These are phyloP conservation scores for Paracanthobrama guichenoti DNA, from an alignment of 2,113 vertebrate species.

Conservation along the genomic window DNA sequence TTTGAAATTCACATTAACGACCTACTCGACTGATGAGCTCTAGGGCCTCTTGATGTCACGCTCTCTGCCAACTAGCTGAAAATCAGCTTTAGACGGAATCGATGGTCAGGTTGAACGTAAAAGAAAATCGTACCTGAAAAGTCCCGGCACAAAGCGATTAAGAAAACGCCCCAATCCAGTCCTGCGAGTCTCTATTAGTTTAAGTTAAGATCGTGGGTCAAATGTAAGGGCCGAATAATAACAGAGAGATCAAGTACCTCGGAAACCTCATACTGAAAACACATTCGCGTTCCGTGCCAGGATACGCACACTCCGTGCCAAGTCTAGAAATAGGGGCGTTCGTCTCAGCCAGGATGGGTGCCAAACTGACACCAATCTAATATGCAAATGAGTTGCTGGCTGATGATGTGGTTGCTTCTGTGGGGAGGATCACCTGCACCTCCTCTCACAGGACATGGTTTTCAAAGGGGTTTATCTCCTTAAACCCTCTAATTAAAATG, in stretches of 20 bases:
- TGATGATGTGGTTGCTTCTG: constrained; percentile 72
- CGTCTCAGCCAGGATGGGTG: constrained; percentile 70
- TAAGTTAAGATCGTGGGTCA: constrained; percentile 25
- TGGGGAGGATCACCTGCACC: constrained; percentile 85
- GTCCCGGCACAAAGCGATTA: neutral
- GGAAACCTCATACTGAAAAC: constrained; percentile 31
- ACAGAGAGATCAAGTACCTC: constrained; percentile 46
- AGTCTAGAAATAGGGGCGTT: constrained; percentile 56
- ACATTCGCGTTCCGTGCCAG: constrained; percentile 46
- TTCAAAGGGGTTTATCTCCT: constrained; percentile 91
- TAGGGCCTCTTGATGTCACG: constrained; percentile 44
- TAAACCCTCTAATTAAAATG: constrained; percentile 96
- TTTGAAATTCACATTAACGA: constrained; percentile 61
- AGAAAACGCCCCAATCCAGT: neutral
- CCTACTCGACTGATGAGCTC: constrained; percentile 54
- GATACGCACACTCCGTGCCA: constrained; percentile 46
- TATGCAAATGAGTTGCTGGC: constrained; percentile 86
- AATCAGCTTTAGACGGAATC: constrained; percentile 13
- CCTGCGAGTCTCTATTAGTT: neutral
- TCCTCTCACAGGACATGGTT: constrained; percentile 85
- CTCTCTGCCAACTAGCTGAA: constrained; percentile 38
- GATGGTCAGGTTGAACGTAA: neutral
- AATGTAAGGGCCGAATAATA: constrained; percentile 35
- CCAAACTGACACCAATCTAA: constrained; percentile 83
- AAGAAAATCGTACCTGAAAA: neutral